phyloP scores from a whole-genome alignment of 2,797 vertebrate species.

The Enteromius thamalakanensis region DNA sequence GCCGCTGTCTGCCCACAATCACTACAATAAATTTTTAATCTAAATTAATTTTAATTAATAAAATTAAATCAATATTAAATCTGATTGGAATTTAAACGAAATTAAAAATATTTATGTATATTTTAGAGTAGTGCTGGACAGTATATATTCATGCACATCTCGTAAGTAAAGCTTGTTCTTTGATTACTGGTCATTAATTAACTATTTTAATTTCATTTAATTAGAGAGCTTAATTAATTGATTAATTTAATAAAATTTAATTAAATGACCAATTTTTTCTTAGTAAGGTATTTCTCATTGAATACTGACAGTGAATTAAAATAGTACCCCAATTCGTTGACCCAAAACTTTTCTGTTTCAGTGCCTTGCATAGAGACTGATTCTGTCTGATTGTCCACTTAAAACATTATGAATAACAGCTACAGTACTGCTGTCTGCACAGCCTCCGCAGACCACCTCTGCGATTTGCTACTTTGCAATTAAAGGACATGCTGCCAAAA shows the following conservation, averaged over 20 bases:
- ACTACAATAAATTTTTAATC: neutral
- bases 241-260: too few relatives aligned
- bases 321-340: neutral
- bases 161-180: too few relatives aligned
- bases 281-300: neutral
- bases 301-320: neutral
- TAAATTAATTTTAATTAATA: neutral
- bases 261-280: neutral
- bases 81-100: neutral
- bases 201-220: too few relatives aligned
- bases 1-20: too few relatives aligned
- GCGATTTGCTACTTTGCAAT: slow-evolving; percentile 12
- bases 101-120: neutral
- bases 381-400: slow-evolving; percentile 42
- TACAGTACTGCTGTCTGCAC: slow-evolving; percentile 11
- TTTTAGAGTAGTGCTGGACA: too few relatives aligned
- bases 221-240: too few relatives aligned
- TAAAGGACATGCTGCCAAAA: neutral
- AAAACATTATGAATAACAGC: slow-evolving; percentile 43
- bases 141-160: too few relatives aligned
- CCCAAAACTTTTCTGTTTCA: slow-evolving; percentile 20
- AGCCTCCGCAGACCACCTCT: slow-evolving; percentile 39
- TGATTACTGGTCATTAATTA: too few relatives aligned
- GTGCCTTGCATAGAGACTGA: slow-evolving; percentile 24
- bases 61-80: neutral